Base-by-base conservation (phyloP, 2,797 vertebrate species). In the Podargus strigoides region DNA sequence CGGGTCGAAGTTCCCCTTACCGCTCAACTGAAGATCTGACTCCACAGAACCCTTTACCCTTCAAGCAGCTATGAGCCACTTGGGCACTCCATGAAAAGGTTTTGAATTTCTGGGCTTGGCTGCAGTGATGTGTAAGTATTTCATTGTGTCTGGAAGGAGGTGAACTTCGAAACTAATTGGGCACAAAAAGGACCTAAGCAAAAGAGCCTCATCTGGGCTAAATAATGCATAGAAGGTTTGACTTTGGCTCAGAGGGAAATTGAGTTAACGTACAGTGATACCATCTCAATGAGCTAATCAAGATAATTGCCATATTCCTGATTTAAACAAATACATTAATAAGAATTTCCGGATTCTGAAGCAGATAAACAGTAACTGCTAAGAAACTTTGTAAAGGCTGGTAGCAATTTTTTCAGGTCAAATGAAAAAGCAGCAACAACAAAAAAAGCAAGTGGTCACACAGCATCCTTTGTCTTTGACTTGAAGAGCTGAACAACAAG, bases 251-350 rank as follows among this genome's bases (percentile, higher is more conserved):
- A 70, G 73, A 82, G 72, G 88, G 86, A 97, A 97, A 97, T 67
- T 90, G 88, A 97, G 96, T 97, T 96, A 96, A 94, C 4, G 20
- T 94, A 95, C 90, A 90, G 62, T 73, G 94, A 95, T 97, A 97
- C 85, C 86, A 97, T 96, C 97, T 94, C 85, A 89, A 76, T 77
- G 93, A 97, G 90, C 95, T 97, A 98, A 97, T 97, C 94, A 96
- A 97, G 96, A 96, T 94, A 97, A 98, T 92, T 97, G 90, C 92
- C 1, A 2, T 88, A 96, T 90, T 95, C 95, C 85, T 92, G 85
- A 89, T 94, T 96, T 95, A 94, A 97, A 95, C 84, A 95, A 96
- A 97, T 75, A 92, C 86, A 95, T 95, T 95, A 97, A 94, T 69
- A 94, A 97, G 89, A 87, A 74, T 81, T 74, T 92, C 88, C 18